phyloP scores from a whole-genome alignment of 2,888 invertebrate genomes.

The Drosophila leonis region DNA sequence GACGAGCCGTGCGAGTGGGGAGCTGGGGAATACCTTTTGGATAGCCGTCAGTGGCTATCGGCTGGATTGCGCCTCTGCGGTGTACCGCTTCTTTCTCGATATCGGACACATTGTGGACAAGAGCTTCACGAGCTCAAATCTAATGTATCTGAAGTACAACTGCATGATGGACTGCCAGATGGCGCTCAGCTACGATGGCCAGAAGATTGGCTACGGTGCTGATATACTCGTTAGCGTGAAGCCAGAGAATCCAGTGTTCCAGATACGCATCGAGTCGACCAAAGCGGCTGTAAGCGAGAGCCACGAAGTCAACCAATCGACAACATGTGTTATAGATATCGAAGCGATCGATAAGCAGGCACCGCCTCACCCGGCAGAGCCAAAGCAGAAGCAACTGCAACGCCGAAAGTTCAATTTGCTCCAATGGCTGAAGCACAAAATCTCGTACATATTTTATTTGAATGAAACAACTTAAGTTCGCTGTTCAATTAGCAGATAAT shows the following conservation, averaged over 20 bases:
- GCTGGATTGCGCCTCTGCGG: constrained; percentile 13
- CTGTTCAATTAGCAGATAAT: background rate
- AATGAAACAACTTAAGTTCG: background rate
- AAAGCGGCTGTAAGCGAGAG: background rate
- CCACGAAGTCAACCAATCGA: background rate
- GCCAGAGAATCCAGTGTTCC: constrained; percentile 28
- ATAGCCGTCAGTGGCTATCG: constrained; percentile 57
- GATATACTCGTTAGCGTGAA: constrained; percentile 56
- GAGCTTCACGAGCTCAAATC: constrained; percentile 27
- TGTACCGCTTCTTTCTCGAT: constrained; percentile 61
- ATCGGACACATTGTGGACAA: constrained; percentile 51
- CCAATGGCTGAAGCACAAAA: constrained; percentile 59
- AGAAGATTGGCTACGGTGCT: constrained; percentile 61
- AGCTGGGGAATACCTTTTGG: constrained; percentile 37
- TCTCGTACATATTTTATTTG: constrained; percentile 48
- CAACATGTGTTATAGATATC: constrained; percentile 26
- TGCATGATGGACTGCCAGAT: constrained; percentile 37
- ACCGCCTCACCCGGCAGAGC: background rate
- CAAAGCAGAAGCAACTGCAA: background rate
- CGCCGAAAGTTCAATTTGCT: constrained; percentile 15
- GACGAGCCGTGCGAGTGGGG: background rate
- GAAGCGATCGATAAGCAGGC: background rate
- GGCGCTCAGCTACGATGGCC: constrained; percentile 60
- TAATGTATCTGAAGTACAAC: constrained; percentile 55
- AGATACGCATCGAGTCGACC: background rate